Evolutionary conservation across 1,140 invertebrate genomes (phyloP), one percentile per base, ranked within the genome.

Genomic region (Drosophila hydei): DNA sequence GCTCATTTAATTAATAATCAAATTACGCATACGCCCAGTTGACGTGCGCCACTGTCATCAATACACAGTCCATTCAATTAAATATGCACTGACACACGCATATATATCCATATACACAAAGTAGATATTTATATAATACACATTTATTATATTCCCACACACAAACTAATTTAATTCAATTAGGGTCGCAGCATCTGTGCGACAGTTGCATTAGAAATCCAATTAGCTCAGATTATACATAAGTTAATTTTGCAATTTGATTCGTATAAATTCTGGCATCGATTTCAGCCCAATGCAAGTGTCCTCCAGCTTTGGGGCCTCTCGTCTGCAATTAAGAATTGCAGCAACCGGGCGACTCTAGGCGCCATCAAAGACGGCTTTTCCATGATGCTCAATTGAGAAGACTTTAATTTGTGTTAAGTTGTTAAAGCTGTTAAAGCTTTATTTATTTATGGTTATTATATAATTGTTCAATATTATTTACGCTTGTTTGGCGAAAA

Each of bases 1-100:
- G 76, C 62, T 36, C 76, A 87, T 85, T 87, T 75, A 87, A 87
- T 87, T 88, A 87, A 81, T 87, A 88, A 87, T 88, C 78, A 75
- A 87, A 87, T 88, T 87, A 87, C 83, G 81, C 67, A 87, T 87
- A 87, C 81, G 83, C 70, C 75, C 72, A 59, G 78, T 81, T 33
- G 74, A 75, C 81, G 55, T 36, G 27, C 16, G 23, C 21, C 48
- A 42, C 1, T 56, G 54, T 59, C 56, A 59, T 47, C 56, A 45
- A 45, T 30, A 59, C 14, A 18, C 42, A 30, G 25, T 45, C 40
- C 19, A 43, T 43, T 56, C 40, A 56, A 56, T 54, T 54, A 55
- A 38, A 56, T 59, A 52, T 23, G 19, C 9, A 30, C n/a, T n/a
- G n/a, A n/a, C 14, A 42, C 52, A 25, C 9, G 36, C 25, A 54